Percentiles rank a stretch among this genome's conserved stretches.
phyloP scores from a whole-genome alignment of 2,113 vertebrate genomes.

The Meriones unguiculatus region DNA sequence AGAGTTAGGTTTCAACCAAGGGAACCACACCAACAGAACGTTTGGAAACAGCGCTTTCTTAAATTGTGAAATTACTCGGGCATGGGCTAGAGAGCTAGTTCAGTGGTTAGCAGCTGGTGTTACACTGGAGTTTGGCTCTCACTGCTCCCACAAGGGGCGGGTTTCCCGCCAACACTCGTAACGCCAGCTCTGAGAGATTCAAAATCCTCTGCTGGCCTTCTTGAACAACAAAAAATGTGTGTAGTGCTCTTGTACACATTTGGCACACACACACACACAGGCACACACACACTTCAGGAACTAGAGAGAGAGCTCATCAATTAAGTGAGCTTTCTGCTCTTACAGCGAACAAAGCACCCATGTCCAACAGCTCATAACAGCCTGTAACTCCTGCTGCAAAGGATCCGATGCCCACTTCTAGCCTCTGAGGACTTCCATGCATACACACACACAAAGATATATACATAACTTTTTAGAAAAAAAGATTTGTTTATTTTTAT shows the following conservation, averaged over 20 bases:
- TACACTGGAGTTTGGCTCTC: neutral
- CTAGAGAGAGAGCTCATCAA: neutral
- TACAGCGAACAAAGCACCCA: neutral
- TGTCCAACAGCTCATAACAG: neutral
- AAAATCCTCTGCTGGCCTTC: neutral
- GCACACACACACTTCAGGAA: neutral
- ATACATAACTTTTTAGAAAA: too few species aligned
- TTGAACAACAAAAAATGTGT: neutral
- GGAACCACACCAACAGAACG: neutral
- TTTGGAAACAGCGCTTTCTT: constrained; percentile 28
- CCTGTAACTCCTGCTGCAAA: neutral
- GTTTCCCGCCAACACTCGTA: neutral
- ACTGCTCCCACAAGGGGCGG: too few species aligned
- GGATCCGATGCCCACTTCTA: neutral
- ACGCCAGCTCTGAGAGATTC: neutral
- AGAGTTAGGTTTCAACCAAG: neutral
- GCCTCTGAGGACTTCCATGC: neutral
- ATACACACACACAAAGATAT: too few species aligned
- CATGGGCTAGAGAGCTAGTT: neutral
- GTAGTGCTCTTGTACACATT: neutral
- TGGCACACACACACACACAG: neutral
- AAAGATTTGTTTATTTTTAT: neutral
- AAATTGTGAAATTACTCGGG: neutral
- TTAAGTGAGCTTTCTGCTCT: neutral
- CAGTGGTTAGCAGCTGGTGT: neutral